phyloP scores from a whole-genome alignment of 2,888 invertebrate species.

The Thera obeliscata region DNA sequence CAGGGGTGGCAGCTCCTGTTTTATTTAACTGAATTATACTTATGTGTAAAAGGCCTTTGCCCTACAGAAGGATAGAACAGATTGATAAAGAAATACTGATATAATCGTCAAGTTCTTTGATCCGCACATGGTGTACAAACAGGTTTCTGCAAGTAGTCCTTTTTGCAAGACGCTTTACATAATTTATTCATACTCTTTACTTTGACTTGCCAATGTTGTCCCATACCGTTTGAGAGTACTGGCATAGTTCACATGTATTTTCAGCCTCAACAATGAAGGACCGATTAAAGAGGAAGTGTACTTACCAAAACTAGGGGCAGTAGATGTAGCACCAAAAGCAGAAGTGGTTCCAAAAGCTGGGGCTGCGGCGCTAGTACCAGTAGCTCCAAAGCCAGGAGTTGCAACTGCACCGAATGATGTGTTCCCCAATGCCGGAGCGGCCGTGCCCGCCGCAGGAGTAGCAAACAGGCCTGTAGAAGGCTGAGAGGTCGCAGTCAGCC shows the following conservation, averaged over 20 bases:
- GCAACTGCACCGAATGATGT: slow-evolving; percentile 46
- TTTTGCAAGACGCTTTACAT: too few species aligned
- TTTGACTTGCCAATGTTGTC: too few species aligned
- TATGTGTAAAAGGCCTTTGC: too few species aligned
- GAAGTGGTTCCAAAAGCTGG: slow-evolving; percentile 54
- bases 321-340: slow-evolving; percentile 40
- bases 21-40: background rate
- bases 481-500: slow-evolving; percentile 61
- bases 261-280: too few species aligned
- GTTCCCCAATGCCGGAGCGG: slow-evolving; percentile 50
- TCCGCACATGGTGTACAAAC: too few species aligned
- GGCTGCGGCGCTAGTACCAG: slow-evolving; percentile 51
- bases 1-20: slow-evolving; percentile 31
- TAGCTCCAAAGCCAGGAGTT: slow-evolving; percentile 51
- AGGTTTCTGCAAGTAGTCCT: too few species aligned
- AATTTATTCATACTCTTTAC: too few species aligned
- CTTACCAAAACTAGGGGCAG: slow-evolving; percentile 51
- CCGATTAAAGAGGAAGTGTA: background rate
- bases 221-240: too few species aligned
- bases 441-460: slow-evolving; percentile 57
- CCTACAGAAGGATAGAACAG: too few species aligned
- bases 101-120: too few species aligned
- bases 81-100: too few species aligned
- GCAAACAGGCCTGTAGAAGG: slow-evolving; percentile 69
- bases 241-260: too few species aligned